A percentile compares a stretch with the other conserved stretches of the same genome.
phyloP scores from a whole-genome alignment of 2,113 vertebrate species.

The Todiramphus saurophagus region DNA sequence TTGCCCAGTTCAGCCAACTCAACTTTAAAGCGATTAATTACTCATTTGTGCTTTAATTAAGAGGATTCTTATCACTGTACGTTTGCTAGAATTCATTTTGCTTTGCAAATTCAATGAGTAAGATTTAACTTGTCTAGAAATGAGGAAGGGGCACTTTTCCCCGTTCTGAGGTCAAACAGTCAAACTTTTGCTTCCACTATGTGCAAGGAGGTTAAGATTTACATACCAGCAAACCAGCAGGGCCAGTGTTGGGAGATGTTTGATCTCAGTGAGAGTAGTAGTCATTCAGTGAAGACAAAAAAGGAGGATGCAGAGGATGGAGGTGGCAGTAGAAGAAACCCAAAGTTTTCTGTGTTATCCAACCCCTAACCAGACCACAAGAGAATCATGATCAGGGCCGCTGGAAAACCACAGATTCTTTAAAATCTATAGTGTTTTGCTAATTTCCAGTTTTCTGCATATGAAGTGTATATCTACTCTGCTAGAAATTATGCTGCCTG shows the following conservation, averaged over 20 bases:
- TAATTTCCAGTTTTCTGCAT: constrained; percentile 66
- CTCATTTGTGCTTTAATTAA: constrained; percentile 2
- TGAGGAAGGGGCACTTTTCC: background rate
- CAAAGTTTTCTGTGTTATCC: constrained; percentile 80
- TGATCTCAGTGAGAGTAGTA: constrained; percentile 77
- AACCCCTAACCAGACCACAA: constrained; percentile 82
- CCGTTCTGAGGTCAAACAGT: constrained; percentile 36
- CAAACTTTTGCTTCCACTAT: constrained; percentile 72
- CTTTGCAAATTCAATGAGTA: constrained; percentile 26
- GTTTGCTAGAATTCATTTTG: constrained; percentile 34
- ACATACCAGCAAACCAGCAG: constrained; percentile 79
- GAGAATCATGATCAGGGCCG: constrained; percentile 78
- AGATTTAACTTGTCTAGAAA: constrained; percentile 19
- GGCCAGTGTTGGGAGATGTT: constrained; percentile 76
- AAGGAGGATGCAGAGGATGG: constrained; percentile 80
- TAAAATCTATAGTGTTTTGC: constrained; percentile 56
- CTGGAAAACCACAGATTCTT: constrained; percentile 75
- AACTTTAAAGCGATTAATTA: background rate
- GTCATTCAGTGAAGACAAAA: constrained; percentile 81
- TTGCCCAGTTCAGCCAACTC: constrained; percentile 1
- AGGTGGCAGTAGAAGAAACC: constrained; percentile 78
- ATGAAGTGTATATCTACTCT: constrained; percentile 56
- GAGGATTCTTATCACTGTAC: constrained; percentile 20
- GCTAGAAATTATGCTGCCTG: background rate
- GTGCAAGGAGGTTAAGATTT: constrained; percentile 76